These are phyloP conservation scores for Bagarius yarrelli DNA, from an alignment of 2,113 vertebrate species.

Conservation along the genomic window DNA sequence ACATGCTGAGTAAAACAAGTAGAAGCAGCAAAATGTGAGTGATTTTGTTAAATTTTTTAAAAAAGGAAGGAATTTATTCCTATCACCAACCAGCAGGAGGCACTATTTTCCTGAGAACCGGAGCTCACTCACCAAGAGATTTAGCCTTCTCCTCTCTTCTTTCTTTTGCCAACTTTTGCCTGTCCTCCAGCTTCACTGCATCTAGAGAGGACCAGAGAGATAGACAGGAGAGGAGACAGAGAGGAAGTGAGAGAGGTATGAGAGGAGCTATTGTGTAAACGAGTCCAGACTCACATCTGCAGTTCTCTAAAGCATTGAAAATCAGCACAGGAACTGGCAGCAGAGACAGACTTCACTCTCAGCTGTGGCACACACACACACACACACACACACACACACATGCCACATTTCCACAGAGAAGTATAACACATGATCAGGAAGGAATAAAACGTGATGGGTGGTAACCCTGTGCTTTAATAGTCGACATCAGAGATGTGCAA, in stretches of 20 bases:
- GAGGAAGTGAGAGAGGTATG: conserved; percentile 21
- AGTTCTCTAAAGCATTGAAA: conserved; percentile 36
- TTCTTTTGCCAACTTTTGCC: conserved; percentile 89
- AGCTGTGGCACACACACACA: conserved; percentile 11
- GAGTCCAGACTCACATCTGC: conserved; percentile 31
- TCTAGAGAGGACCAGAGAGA: conserved; percentile 67
- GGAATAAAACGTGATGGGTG: not conserved
- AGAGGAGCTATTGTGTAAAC: conserved; percentile 33
- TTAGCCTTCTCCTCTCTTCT: conserved; percentile 90
- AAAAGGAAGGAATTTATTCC: not conserved
- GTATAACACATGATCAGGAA: not conserved
- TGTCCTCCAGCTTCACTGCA: conserved; percentile 82
- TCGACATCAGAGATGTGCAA: too few relatives aligned
- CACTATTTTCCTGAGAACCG: conserved; percentile 37
- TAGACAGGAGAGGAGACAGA: conserved; percentile 26
- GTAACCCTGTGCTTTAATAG: not conserved
- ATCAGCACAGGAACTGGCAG: conserved; percentile 29
- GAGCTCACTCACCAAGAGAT: conserved; percentile 82
- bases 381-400: conserved; percentile 24
- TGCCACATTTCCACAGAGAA: conserved; percentile 20
- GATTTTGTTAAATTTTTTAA: too few relatives aligned
- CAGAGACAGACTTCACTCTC: not conserved
- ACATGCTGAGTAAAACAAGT: not conserved
- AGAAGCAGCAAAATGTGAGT: not conserved
- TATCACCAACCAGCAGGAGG: conserved; percentile 64